Conservation (phyloP, 2,797 vertebrate genomes). For the Pampus argenteus region DNA sequence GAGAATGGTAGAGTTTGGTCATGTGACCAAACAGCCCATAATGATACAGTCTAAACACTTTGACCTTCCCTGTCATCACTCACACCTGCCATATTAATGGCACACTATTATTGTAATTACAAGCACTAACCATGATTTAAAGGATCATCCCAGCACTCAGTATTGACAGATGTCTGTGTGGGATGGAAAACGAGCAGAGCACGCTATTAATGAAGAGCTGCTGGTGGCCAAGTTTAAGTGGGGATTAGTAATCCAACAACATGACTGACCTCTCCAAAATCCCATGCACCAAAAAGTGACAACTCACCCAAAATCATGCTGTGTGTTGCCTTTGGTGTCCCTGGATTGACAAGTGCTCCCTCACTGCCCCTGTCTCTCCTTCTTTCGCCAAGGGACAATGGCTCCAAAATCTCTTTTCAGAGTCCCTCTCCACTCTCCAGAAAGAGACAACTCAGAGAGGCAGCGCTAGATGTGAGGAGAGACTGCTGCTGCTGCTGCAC, state of each 20-base stretch:
- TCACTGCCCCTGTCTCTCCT: slow-evolving; percentile 62
- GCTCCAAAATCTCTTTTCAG: slow-evolving; percentile 74
- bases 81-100: slow-evolving; percentile 72
- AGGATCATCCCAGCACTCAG: slow-evolving; percentile 7
- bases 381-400: slow-evolving; percentile 65
- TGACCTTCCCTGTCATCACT: slow-evolving; percentile 82
- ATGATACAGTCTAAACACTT: slow-evolving; percentile 62
- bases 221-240: slow-evolving; percentile 64
- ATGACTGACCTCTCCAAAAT: slow-evolving; percentile 64
- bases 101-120: slow-evolving; percentile 58
- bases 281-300: slow-evolving; percentile 39
- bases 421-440: slow-evolving; percentile 70
- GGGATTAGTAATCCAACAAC: slow-evolving; percentile 63
- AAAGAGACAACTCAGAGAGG: slow-evolving; percentile 81
- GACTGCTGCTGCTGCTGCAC: slow-evolving; percentile 76
- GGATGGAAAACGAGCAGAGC: slow-evolving; percentile 39
- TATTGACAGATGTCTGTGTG: slow-evolving; percentile 58
- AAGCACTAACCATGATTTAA: slow-evolving; percentile 16
- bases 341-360: slow-evolving; percentile 65
- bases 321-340: slow-evolving; percentile 69
- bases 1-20: slow-evolving; percentile 58
- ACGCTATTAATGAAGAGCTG: slow-evolving; percentile 53
- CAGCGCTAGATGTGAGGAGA: slow-evolving; percentile 76
- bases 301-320: slow-evolving; percentile 89
- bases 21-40: slow-evolving; percentile 76